Evolutionary conservation across 2,888 invertebrate species (phyloP).

Genomic region (Argyra leucocephala): DNA sequence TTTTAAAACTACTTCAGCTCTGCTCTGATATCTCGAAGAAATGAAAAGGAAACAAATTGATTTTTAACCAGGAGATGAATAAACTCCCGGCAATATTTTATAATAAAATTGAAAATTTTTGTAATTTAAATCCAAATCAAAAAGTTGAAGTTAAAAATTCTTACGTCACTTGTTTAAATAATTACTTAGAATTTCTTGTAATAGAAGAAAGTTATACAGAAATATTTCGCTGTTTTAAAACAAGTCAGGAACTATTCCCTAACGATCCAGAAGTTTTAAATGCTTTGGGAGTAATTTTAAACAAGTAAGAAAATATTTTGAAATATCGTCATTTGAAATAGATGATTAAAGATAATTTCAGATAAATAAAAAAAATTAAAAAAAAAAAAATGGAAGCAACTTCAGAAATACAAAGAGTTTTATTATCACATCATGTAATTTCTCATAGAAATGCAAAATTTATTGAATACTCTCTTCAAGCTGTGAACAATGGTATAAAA

Average conservation of each 20-base stretch:
- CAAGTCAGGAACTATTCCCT: background rate
- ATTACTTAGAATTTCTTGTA: background rate
- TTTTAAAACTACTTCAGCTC: no score
- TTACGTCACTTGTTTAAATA: background rate
- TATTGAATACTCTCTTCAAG: slow-evolving; percentile 18
- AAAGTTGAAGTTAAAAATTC: background rate
- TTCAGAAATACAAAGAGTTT: slow-evolving; percentile 18
- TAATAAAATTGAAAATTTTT: slow-evolving; percentile 1
- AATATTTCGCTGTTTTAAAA: background rate
- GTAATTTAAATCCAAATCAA: background rate
- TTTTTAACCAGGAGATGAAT: background rate
- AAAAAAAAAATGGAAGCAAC: slow-evolving; percentile 18
- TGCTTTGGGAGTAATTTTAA: slow-evolving; percentile 18
- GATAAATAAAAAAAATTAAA: slow-evolving; percentile 10
- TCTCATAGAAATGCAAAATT: slow-evolving; percentile 19
- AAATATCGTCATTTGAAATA: background rate
- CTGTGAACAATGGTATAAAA: slow-evolving; percentile 28
- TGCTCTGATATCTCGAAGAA: no score
- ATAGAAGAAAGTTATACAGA: background rate
- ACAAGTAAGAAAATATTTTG: slow-evolving; percentile 17
- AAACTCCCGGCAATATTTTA: background rate
- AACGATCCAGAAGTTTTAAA: slow-evolving; percentile 21
- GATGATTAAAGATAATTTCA: background rate
- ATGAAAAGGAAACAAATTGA: no score
- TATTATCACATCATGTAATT: slow-evolving; percentile 18